Percentiles rank a stretch among this genome's conserved stretches.
These are phyloP conservation scores for Melanotus villosus DNA, from an alignment of 2,888 invertebrate genomes.

Conservation along the genomic window DNA sequence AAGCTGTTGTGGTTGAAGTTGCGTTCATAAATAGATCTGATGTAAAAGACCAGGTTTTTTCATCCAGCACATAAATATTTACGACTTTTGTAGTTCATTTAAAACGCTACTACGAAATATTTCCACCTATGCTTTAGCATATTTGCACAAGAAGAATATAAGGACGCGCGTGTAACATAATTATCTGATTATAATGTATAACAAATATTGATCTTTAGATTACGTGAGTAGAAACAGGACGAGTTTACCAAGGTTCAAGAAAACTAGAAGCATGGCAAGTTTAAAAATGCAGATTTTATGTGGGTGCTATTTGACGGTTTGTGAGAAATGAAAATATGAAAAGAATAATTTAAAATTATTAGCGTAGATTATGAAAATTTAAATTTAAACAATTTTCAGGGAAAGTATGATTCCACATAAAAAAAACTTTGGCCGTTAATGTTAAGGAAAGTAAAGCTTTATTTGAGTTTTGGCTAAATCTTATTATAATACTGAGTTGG, in stretches of 20 bases:
- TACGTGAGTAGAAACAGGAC: not conserved
- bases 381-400: too few species aligned
- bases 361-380: too few species aligned
- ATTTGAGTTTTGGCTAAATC: too few species aligned
- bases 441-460: too few species aligned
- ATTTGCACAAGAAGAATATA: not conserved
- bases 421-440: too few species aligned
- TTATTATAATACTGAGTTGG: too few species aligned
- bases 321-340: too few species aligned
- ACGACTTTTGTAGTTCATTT: not conserved
- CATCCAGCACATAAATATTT: conserved; percentile 18
- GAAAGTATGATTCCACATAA: too few species aligned
- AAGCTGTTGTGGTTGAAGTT: not conserved
- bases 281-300: not conserved
- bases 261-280: too few species aligned
- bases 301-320: too few species aligned
- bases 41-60: conserved; percentile 4
- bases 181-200: not conserved
- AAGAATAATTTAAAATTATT: too few species aligned
- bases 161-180: not conserved
- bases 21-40: conserved; percentile 16
- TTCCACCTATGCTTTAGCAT: not conserved
- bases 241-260: too few species aligned
- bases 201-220: not conserved
- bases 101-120: not conserved